Base-by-base conservation (phyloP, 2,113 vertebrate species). In the Apeltes quadracus region DNA sequence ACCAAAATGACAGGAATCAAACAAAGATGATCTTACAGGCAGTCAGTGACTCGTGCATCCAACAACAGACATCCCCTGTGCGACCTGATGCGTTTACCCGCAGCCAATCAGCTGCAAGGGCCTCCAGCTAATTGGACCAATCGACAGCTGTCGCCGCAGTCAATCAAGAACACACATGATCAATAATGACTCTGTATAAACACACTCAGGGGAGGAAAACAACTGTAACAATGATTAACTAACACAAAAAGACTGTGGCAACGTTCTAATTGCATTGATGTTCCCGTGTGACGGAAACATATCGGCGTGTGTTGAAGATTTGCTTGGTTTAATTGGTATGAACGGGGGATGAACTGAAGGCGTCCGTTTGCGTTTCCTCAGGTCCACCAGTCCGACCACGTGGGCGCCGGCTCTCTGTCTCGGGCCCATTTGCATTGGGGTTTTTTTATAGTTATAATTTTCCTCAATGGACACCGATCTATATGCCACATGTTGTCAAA, bases 101-200 rank as follows among this genome's bases (percentile, higher is more conserved):
- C 20, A 61, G 54, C 64, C 72, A 82, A 64, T 85, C 72, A 68
- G 54, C 62, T 67, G 22, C 57, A 48, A 44, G 25, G 36, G 61
- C 65, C 56, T 56, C 53, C 18, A 61, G 76, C 84, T 46, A 79
- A 72, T 72, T 72, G 39, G 34, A 64, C 32, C 69, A 71, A 74
- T 77, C 71, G 48, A 20, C 44, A 59, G 20, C 54, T 34, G 15
- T 75, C 71, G 46, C 23, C 38, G 10, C 5, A 32, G 57, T 84
- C 50, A 76, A 69, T 70, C 75, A 73, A 39, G 56, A 25, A 43
- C 44, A 22, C 51, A 34, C 63, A 53, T 59, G 51, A 63, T 80
- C 61, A 61, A 32, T 75, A 80, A 74, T 76, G 14, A 76, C 32
- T 29, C 38, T 67, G 18, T 34, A 48, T 20, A 53, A 56, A 65